Base-by-base conservation (phyloP, 2,797 vertebrate species). In the Thalassophryne amazonica region DNA sequence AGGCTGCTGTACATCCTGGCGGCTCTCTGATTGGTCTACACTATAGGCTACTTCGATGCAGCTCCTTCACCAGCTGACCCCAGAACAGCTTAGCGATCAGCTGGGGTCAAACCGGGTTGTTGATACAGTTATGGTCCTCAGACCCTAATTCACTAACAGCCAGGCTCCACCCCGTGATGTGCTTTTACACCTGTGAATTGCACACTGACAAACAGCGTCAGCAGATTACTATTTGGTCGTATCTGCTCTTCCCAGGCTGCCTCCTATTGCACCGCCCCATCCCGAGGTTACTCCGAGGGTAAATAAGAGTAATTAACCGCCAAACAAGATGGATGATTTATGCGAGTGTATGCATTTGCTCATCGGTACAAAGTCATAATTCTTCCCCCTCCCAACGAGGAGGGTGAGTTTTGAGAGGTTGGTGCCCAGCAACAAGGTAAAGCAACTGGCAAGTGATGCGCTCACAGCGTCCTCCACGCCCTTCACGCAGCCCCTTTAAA, bases 221-320 rank as follows among this genome's bases (percentile, higher is more conserved):
- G 83, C 81, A 76, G 85, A 88, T 88, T 81, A 69, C 59, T 81
- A 83, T 79, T 83, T 65, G 76, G 73, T 54, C 79, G 86, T 90
- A 86, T 89, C 81, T 88, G 62, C 62, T 42, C 60, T 76, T 81
- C 38, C 60, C 81, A 88, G 85, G 61, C 78, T 47, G 52, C 36
- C 74, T 74, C 64, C 68, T 82, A 86, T 88, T 81, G 33, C 48
- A 33, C 57, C 69, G 56, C 72, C 81, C 78, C 73, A 84, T 85
- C 84, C 84, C 28, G 83, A 86, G 84, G 83, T 86, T 79, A 85
- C 74, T 76, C 80, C 13, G 80, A 88, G 84, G 84, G 81, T 84
- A 86, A 85, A 85, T 78, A 86, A 80, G 76, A 86, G 83, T 87
- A 88, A 87, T 88, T 87, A 87, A 84, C 79, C 81, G 84, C 75